Evolutionary conservation across 2,888 invertebrate genomes (phyloP).

Genomic region (Phortica magna): DNA sequence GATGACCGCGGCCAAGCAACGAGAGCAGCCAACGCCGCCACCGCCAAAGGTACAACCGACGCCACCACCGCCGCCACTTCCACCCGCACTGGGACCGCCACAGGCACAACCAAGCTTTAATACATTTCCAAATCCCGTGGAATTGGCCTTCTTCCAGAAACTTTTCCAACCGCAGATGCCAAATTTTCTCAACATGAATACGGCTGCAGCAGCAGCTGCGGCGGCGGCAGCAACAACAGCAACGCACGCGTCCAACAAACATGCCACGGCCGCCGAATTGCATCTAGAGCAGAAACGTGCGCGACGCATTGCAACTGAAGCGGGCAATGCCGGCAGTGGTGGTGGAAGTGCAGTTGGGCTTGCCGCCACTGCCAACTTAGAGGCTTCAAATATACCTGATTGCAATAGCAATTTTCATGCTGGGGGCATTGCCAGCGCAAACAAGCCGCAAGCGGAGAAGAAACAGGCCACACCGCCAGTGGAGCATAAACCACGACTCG

Average conservation of each 20-base stretch:
- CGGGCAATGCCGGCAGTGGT: neutral
- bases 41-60: conserved; percentile 38
- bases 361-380: conserved; percentile 37
- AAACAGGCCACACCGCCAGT: conserved; percentile 57
- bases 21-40: conserved; percentile 34
- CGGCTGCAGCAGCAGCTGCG: conserved; percentile 42
- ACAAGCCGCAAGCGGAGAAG: conserved; percentile 3
- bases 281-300: conserved; percentile 59
- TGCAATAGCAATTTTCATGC: conserved; percentile 71
- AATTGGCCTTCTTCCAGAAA: conserved; percentile 84
- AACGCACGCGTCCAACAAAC: conserved; percentile 74
- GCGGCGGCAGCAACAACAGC: conserved; percentile 43
- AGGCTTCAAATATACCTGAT: conserved; percentile 54
- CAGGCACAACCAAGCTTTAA: conserved; percentile 42
- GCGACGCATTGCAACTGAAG: conserved; percentile 41
- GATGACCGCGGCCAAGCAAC: conserved; percentile 50
- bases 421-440: conserved; percentile 43
- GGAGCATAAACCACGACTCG: conserved; percentile 80
- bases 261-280: conserved; percentile 65
- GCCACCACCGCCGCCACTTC: conserved; percentile 43
- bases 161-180: conserved; percentile 80
- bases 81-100: neutral
- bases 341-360: conserved; percentile 30
- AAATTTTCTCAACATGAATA: conserved; percentile 73
- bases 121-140: conserved; percentile 72